These are phyloP conservation scores for Beroe ovata DNA, from an alignment of 37 sponge, comb jelly and placozoan species.

Conservation along the genomic window DNA sequence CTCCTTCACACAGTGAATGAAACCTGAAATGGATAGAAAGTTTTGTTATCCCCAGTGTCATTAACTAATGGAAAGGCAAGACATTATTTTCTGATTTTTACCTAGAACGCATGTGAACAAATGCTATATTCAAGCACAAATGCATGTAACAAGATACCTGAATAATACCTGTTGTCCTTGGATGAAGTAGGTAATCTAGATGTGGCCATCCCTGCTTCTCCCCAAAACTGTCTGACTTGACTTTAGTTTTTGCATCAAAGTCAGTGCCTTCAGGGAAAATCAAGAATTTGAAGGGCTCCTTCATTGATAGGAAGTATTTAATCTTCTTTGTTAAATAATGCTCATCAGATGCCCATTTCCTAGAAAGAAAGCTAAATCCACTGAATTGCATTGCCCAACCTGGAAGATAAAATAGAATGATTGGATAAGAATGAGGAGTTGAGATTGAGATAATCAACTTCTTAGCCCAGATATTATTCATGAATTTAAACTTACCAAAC, in stretches of 20 bases:
- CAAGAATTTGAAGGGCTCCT: conserved; percentile 80
- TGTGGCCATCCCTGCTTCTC: conserved; percentile 72
- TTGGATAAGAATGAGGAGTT: background rate
- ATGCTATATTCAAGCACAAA: no score
- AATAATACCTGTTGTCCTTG: conserved; percentile 73
- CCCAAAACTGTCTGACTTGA: conserved; percentile 73
- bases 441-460: no score
- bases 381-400: conserved; percentile 86
- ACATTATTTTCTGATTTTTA: no score
- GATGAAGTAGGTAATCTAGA: conserved; percentile 83
- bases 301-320: conserved; percentile 70
- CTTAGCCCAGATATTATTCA: no score
- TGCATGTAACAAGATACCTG: no score
- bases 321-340: conserved; percentile 65
- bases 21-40: conserved; percentile 66
- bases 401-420: conserved; percentile 68
- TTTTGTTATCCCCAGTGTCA: no score
- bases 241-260: conserved; percentile 72
- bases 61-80: no score
- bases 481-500: conserved; percentile 86
- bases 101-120: no score
- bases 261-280: conserved; percentile 96
- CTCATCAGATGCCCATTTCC: conserved; percentile 84
- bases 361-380: conserved; percentile 76
- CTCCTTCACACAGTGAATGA: conserved; percentile 73